Evolutionary conservation across 2,888 invertebrate species (phyloP).

Genomic region (Cylloceria caligata): DNA sequence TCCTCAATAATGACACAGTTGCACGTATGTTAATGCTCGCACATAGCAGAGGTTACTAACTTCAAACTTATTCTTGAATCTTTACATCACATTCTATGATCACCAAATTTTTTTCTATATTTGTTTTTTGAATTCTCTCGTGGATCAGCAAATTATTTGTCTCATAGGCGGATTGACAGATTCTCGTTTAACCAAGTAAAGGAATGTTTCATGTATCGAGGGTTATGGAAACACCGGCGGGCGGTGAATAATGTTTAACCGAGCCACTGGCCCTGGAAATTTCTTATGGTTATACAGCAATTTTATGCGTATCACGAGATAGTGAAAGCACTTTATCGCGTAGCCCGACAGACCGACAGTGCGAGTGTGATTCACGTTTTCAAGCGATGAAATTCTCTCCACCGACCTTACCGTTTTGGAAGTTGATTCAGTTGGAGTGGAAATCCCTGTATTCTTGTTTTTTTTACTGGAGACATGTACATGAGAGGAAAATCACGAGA

Average conservation of each 20-base stretch:
- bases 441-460: neutral
- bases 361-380: constrained; percentile 38
- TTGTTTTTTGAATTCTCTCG: neutral
- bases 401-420: neutral
- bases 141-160: neutral
- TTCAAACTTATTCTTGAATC: no score
- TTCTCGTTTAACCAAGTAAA: constrained; percentile 1
- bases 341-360: constrained; percentile 40
- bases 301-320: constrained; percentile 42
- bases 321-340: constrained; percentile 56
- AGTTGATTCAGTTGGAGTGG: neutral
- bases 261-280: constrained; percentile 45
- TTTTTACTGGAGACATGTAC: neutral
- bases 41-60: no score
- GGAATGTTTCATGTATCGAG: neutral
- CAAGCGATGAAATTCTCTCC: constrained; percentile 30
- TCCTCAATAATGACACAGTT: no score
- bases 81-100: neutral
- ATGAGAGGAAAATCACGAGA: neutral
- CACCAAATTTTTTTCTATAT: neutral
- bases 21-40: no score
- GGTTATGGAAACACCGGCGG: constrained; percentile 1
- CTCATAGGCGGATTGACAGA: neutral
- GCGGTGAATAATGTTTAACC: constrained; percentile 39
- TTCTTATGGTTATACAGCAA: constrained; percentile 39